Base-by-base conservation (phyloP, 2,113 vertebrate species). In the Mirounga angustirostris region DNA sequence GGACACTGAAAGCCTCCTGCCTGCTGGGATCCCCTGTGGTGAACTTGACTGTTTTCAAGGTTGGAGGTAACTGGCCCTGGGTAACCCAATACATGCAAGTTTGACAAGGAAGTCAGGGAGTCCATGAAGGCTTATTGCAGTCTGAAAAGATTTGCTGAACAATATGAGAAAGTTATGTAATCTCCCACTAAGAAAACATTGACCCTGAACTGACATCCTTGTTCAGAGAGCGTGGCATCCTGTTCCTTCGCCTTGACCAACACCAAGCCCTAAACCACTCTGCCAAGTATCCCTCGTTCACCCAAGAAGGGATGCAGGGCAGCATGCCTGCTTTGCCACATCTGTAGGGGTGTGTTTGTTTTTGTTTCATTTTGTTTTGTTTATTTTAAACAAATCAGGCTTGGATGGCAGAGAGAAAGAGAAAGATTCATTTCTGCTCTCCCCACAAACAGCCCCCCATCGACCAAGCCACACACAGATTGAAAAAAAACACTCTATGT, bases 61-160 rank as follows among this genome's bases (percentile, higher is more conserved):
- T 79, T 14, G 94, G 46, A 96, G 92, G 94, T 98, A 87, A 96
- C 40, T 52, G 73, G 26, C 36, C 7, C 80, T 74, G 33, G 26
- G 28, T 43, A 28, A 19, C 1, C 56, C 12, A 21, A 26, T 5
- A 2, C 21, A 2, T 0, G 26, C 74, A 76, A 50, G 3, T 11
- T 10, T 15, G 56, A 87, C 4, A 6, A 19, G 59, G 22, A 65
- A 43, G 22, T 63, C 1, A 22, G 59, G 59, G 15, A 40, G 40
- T 4, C 7, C 36, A 5, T 30, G 50, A 40, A 15, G 40, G 12
- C 26, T 11, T 15, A 24, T 2, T 61, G 54, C 30, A 16, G 0
- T 19, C 33, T 59, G 24, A 14, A 36, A 50, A 43, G 21, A 18
- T 40, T 24, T 36, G 43, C 58, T 40, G 65, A 36, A 14, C 21